A percentile compares a stretch with the other conserved stretches of the same genome.
Conservation (phyloP, 2,113 vertebrate genomes). For the Ictalurus furcatus region DNA sequence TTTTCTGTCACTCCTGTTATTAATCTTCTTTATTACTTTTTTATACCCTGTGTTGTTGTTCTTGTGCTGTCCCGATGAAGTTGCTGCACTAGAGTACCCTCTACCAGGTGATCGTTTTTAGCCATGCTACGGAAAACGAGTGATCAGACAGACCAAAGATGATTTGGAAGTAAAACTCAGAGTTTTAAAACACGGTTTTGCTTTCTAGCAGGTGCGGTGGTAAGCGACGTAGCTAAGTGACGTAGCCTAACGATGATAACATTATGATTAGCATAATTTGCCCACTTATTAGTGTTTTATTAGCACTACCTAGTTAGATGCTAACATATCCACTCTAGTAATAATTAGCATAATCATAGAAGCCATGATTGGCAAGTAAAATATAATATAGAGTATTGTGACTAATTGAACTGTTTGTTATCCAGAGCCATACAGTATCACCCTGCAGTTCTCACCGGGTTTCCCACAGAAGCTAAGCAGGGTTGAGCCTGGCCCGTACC, state of each 20-base stretch:
- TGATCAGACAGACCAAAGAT: background rate
- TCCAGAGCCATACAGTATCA: too few species aligned
- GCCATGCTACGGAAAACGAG: background rate
- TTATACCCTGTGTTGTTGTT: background rate
- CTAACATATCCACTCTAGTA: background rate
- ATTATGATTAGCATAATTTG: background rate
- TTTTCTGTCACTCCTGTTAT: conserved; percentile 5
- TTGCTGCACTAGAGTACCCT: background rate
- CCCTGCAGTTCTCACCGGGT: too few species aligned
- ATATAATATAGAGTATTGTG: background rate
- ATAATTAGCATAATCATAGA: background rate
- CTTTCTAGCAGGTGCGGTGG: background rate
- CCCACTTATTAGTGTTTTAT: background rate
- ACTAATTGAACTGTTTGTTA: background rate
- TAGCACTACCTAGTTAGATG: background rate
- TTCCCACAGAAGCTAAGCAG: too few species aligned
- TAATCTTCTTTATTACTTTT: conserved; percentile 26
- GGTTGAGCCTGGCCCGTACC: too few species aligned
- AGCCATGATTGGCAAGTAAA: background rate
- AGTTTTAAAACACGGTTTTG: background rate
- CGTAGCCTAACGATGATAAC: background rate
- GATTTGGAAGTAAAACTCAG: background rate
- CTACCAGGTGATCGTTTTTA: background rate
- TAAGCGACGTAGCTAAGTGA: background rate
- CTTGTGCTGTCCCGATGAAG: background rate